These are phyloP conservation scores for Mus spretus DNA, from an alignment of 2,797 vertebrate species.

Conservation along the genomic window DNA sequence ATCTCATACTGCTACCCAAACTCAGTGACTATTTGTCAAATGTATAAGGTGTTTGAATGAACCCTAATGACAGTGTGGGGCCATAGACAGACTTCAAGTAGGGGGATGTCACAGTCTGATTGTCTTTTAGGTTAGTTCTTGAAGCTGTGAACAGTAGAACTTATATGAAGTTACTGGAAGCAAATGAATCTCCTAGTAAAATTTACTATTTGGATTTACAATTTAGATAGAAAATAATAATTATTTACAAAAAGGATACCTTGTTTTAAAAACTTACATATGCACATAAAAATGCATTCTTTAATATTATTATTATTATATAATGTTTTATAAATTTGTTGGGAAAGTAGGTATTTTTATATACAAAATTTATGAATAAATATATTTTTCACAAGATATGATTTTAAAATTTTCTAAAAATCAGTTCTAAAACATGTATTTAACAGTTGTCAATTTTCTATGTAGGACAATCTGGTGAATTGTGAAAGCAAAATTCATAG, in stretches of 20 bases:
- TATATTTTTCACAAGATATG: conserved; percentile 41
- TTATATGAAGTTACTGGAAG: neutral
- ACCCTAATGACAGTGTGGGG: neutral
- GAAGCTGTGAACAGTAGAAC: neutral
- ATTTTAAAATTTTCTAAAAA: conserved; percentile 23
- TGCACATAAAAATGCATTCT: neutral
- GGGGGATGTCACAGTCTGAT: neutral
- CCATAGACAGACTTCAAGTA: neutral
- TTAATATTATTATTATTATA: neutral
- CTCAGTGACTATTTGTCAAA: conserved; percentile 31
- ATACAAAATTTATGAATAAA: conserved; percentile 44
- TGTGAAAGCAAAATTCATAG: conserved; percentile 37
- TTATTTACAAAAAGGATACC: conserved; percentile 14
- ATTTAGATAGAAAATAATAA: neutral
- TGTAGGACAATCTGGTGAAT: conserved; percentile 18
- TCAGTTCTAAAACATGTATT: neutral
- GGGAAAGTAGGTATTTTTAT: neutral
- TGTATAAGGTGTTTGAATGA: neutral
- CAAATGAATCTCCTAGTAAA: conserved; percentile 16
- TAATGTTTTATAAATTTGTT: conserved; percentile 6
- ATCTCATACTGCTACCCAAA: neutral
- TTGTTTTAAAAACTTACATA: conserved; percentile 19
- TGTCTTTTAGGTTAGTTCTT: neutral
- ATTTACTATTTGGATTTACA: conserved; percentile 28
- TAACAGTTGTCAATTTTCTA: conserved; percentile 30